Percentiles rank a stretch among this genome's conserved stretches.
Conservation (phyloP, 2,113 vertebrate species). For the Rhinolophus ferrumequinum region DNA sequence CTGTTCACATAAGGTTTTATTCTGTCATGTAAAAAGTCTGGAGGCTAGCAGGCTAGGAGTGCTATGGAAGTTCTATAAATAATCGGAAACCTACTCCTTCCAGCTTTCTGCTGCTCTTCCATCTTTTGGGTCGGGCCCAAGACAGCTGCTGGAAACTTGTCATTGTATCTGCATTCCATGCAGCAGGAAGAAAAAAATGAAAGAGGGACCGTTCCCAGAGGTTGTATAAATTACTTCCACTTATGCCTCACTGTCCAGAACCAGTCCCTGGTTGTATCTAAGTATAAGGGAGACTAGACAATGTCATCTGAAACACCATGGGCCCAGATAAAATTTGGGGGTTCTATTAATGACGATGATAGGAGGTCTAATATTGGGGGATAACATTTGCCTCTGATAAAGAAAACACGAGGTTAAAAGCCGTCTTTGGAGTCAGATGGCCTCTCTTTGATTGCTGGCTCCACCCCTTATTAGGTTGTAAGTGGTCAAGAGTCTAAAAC, state of each 20-base stretch:
- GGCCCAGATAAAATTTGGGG: neutral
- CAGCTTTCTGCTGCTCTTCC: neutral
- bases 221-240: neutral
- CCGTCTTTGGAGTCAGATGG: neutral
- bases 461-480: neutral
- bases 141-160: neutral
- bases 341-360: neutral
- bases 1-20: slow-evolving; percentile 54
- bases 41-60: neutral
- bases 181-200: neutral
- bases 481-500: neutral
- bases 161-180: neutral
- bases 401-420: neutral
- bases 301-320: neutral
- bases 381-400: neutral
- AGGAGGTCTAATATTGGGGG: neutral
- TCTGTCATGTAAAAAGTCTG: slow-evolving; percentile 8
- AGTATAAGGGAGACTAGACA: neutral
- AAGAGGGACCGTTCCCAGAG: neutral
- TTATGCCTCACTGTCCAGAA: neutral
- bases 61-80: neutral
- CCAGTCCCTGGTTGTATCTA: neutral
- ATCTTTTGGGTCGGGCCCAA: neutral
- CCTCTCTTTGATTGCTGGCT: slow-evolving; percentile 9
- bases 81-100: neutral